Evolutionary conservation across 2,888 invertebrate species (phyloP).

Genomic region (Cartodere bifasciata): DNA sequence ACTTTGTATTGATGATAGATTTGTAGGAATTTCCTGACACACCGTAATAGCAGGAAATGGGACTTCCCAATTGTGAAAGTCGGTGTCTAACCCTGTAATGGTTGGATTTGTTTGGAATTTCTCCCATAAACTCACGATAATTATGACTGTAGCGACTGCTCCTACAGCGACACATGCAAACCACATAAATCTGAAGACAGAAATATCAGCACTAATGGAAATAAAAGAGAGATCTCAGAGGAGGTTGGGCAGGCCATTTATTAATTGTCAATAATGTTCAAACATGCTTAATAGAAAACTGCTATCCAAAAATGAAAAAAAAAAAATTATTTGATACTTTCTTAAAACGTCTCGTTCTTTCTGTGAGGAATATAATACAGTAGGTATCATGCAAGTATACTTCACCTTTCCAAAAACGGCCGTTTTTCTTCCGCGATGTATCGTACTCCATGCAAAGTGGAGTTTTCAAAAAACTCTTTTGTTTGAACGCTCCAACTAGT

Average conservation of each 20-base stretch:
- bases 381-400: too few relatives aligned
- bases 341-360: too few relatives aligned
- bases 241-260: too few relatives aligned
- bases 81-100: conserved; percentile 67
- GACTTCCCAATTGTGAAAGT: conserved; percentile 70
- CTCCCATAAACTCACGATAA: conserved; percentile 67
- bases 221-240: too few relatives aligned
- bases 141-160: conserved; percentile 56
- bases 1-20: conserved; percentile 20
- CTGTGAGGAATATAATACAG: too few relatives aligned
- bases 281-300: too few relatives aligned
- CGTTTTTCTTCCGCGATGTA: conserved; percentile 65
- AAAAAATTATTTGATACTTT: background rate
- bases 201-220: too few relatives aligned
- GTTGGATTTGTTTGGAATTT: conserved; percentile 78
- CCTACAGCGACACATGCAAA: conserved; percentile 58
- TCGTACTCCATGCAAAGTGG: conserved; percentile 64
- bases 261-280: too few relatives aligned
- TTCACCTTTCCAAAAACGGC: conserved; percentile 66
- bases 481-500: conserved; percentile 59
- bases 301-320: background rate
- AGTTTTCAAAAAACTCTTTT: conserved; percentile 62
- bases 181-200: conserved; percentile 64
- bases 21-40: conserved; percentile 38
- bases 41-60: conserved; percentile 62